These are phyloP conservation scores for Nothoprocta perdicaria DNA, from an alignment of 2,113 vertebrate genomes.

Conservation along the genomic window DNA sequence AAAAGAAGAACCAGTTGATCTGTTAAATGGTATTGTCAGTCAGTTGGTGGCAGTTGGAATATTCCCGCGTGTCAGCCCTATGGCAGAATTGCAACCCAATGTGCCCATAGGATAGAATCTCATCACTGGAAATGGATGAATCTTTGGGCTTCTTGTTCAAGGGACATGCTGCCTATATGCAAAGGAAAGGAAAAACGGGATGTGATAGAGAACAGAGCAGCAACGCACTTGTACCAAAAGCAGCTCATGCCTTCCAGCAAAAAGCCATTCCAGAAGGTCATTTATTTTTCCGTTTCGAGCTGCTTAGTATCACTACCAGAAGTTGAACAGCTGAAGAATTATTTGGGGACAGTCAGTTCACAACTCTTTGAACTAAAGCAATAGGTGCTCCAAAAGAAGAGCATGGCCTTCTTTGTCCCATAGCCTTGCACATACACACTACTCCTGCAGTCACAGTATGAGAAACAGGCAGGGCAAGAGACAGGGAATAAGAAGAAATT, in stretches of 20 bases:
- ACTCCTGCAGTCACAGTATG: not conserved
- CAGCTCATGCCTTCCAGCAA: not conserved
- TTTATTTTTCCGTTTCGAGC: not conserved
- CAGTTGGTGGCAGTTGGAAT: not conserved
- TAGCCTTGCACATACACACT: accelerated
- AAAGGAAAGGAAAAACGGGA: not conserved
- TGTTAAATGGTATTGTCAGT: not conserved
- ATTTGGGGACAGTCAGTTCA: not conserved
- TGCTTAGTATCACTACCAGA: not conserved
- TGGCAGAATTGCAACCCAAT: not conserved
- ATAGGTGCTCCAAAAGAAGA: accelerated
- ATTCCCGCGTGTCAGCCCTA: not conserved
- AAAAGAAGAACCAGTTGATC: not conserved
- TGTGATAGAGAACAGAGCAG: accelerated
- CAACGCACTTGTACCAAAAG: not conserved
- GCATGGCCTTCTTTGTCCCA: not conserved
- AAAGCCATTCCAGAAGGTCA: not conserved
- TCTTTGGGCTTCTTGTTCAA: not conserved
- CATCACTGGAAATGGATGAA: not conserved
- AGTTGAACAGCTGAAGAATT: not conserved
- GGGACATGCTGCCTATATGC: accelerated
- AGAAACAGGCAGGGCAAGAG: not conserved
- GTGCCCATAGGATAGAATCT: accelerated
- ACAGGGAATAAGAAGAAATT: accelerated
- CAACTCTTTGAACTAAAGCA: not conserved